Base-by-base conservation (phyloP, 2,113 vertebrate species). In the Dipodomys ordii region DNA sequence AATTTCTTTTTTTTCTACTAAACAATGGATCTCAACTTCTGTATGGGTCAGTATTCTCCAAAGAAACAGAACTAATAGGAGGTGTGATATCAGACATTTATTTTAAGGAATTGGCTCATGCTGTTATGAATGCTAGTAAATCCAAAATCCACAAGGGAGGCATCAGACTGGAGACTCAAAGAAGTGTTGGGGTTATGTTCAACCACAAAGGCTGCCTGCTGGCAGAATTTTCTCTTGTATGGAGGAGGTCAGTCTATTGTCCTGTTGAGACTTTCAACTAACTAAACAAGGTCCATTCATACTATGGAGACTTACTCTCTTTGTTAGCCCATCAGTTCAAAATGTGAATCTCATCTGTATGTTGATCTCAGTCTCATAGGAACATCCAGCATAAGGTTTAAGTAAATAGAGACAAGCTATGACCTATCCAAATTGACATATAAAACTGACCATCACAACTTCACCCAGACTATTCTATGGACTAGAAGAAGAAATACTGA, bases 81-180 rank as follows among this genome's bases (percentile, higher is more conserved):
- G 16, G 1, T 30, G 4, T 12, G 71, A 27, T 72, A 57, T 69
- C 4, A 27, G 13, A 64, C 28, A 30, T 28, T 46, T 49, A 93
- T 68, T 88, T 92, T 87, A 81, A 87, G 35, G 19, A 94, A 68
- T 3, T 64, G n/a, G 76, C 46, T 78, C 9, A 88, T 35, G 16
- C 18, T 16, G 23, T 67, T 23, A 32, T 6, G n/a, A 39, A 84
- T n/a, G 28, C n/a, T 44, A 44, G 20, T n/a, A 57, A 82, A 3
- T 80, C 27, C 30, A 67, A 65, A 87, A 68, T 84, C 39, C 30
- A 27, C 32, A 65, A 2, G 74, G 20, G 2, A 20, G 15, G 2
- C n/a, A 79, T 16, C 7, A 32, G 30, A 20, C 82, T 44, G 32
- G 27, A 44, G 18, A 72, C 53, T 20, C 4, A 27, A 11, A 44